These are phyloP conservation scores for Drosophila imparisetae DNA, from an alignment of 2,888 invertebrate genomes.

Conservation along the genomic window DNA sequence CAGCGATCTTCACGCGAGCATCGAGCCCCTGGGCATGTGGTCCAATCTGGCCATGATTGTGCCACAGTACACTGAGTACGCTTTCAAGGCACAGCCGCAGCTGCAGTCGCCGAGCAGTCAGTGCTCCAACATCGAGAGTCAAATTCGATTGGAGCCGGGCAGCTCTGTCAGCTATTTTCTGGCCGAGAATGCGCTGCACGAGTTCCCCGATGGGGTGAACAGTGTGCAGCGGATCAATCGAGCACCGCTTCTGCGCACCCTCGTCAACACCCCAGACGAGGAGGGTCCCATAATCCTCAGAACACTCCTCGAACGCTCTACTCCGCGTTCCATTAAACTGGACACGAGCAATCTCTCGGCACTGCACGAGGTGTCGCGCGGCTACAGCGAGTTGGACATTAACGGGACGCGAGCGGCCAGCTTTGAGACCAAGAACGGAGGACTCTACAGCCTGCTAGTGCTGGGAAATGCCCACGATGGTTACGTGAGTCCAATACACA, in stretches of 20 bases:
- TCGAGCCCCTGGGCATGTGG: slow-evolving; percentile 84
- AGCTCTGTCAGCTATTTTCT: slow-evolving; percentile 81
- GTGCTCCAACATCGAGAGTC: slow-evolving; percentile 66
- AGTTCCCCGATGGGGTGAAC: slow-evolving; percentile 77
- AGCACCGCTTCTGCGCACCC: slow-evolving; percentile 80
- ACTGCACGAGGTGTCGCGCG: slow-evolving; percentile 62
- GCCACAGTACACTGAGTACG: slow-evolving; percentile 73
- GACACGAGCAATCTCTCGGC: slow-evolving; percentile 60
- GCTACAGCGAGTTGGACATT: slow-evolving; percentile 58
- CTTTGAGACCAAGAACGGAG: slow-evolving; percentile 86
- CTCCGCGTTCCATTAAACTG: slow-evolving; percentile 19
- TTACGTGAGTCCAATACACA: slow-evolving; percentile 79
- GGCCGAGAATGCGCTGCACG: slow-evolving; percentile 50
- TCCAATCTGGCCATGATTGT: slow-evolving; percentile 84
- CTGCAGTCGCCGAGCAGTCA: not conserved
- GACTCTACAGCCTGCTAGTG: slow-evolving; percentile 87
- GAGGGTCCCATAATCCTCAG: slow-evolving; percentile 62
- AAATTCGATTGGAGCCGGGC: slow-evolving; percentile 68
- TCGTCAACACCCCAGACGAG: slow-evolving; percentile 74
- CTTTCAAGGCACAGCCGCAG: slow-evolving; percentile 82
- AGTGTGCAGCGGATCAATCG: slow-evolving; percentile 77
- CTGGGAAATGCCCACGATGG: slow-evolving; percentile 83
- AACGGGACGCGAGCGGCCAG: slow-evolving; percentile 60
- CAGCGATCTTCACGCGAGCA: slow-evolving; percentile 39
- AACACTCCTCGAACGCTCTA: slow-evolving; percentile 29